Evolutionary conservation across 2,888 invertebrate species (phyloP).

Genomic region (Lasioglossum figueresi): DNA sequence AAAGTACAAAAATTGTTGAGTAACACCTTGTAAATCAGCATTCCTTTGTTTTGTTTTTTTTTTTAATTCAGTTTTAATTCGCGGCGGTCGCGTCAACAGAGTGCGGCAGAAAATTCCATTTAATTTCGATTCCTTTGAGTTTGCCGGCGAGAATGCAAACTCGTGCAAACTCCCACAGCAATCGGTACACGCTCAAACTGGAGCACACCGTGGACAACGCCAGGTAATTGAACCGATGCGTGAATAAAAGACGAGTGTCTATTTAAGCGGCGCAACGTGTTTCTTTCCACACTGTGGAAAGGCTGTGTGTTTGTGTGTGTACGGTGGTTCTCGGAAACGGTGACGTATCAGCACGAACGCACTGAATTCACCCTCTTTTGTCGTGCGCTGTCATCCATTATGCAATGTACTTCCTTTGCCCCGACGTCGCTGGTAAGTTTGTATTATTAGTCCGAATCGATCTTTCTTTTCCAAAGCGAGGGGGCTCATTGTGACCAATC

Average conservation of each 20-base stretch:
- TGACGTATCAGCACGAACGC: slow-evolving; percentile 32
- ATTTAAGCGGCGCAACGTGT: background rate
- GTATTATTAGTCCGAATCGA: slow-evolving; percentile 51
- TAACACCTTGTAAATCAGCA: background rate
- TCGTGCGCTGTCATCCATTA: slow-evolving; percentile 51
- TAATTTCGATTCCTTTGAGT: background rate
- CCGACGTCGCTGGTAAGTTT: slow-evolving; percentile 33
- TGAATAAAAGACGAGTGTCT: slow-evolving; percentile 12
- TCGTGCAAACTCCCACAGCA: background rate
- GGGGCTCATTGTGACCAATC: background rate
- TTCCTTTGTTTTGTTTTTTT: background rate
- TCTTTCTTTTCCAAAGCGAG: slow-evolving; percentile 4
- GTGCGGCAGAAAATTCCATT: background rate
- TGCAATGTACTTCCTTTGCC: slow-evolving; percentile 43
- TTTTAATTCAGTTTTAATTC: background rate
- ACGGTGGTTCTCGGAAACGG: slow-evolving; percentile 32
- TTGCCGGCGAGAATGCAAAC: background rate
- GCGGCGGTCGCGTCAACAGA: background rate
- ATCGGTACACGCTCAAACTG: background rate
- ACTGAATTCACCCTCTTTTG: slow-evolving; percentile 45
- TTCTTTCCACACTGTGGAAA: background rate
- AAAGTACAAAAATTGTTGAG: no score
- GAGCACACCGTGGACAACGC: background rate
- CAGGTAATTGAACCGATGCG: slow-evolving; percentile 12
- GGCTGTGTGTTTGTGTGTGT: background rate